Percentiles rank a stretch among this genome's conserved stretches.
These are phyloP conservation scores for Hoplias malabaricus DNA, from an alignment of 2,113 vertebrate genomes.

Conservation along the genomic window DNA sequence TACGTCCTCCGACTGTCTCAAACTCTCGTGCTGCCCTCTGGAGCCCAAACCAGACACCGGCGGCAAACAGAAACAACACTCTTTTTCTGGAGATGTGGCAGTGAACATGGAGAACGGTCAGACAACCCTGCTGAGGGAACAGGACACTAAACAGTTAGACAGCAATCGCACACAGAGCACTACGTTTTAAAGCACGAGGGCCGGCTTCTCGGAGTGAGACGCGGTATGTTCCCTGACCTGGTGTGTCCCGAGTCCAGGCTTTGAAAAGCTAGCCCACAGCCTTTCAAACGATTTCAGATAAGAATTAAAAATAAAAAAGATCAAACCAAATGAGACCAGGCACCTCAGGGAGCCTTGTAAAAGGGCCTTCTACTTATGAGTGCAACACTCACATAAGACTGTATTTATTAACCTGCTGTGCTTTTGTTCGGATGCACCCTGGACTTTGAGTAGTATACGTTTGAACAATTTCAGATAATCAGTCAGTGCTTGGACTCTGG, in stretches of 20 bases:
- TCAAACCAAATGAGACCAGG: neutral
- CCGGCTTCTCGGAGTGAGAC: neutral
- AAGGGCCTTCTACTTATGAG: neutral
- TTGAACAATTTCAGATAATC: neutral
- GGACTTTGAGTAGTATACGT: neutral
- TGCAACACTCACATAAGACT: neutral
- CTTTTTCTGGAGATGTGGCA: neutral
- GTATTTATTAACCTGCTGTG: slow-evolving; percentile 15
- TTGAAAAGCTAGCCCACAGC: neutral
- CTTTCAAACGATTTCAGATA: no score
- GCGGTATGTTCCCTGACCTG: neutral
- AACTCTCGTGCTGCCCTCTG: slow-evolving; percentile 71
- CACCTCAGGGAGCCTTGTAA: slow-evolving; percentile 11
- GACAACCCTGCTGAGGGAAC: neutral
- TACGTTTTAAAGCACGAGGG: slow-evolving; percentile 1
- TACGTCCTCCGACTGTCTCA: slow-evolving; percentile 68
- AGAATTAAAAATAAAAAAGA: neutral
- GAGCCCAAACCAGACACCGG: neutral
- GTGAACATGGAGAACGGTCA: neutral
- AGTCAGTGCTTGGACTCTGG: neutral
- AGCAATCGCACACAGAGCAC: neutral
- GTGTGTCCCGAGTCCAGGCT: neutral
- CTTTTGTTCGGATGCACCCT: neutral
- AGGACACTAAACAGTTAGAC: neutral
- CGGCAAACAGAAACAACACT: neutral